Conservation (phyloP, 2,888 invertebrate genomes). For the Spodoptera picta region DNA sequence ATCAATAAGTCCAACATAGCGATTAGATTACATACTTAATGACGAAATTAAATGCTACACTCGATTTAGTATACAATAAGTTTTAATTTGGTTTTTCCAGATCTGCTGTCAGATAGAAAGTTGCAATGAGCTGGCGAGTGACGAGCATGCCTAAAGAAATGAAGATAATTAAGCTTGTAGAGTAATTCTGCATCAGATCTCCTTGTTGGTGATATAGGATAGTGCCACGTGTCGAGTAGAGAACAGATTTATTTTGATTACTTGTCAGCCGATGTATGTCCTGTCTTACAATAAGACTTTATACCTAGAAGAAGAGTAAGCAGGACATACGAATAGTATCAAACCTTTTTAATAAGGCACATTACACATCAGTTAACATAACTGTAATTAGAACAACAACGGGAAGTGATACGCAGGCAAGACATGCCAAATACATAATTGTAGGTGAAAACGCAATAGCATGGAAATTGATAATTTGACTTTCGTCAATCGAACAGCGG, state of each 20-base stretch:
- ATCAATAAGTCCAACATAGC: slow-evolving; percentile 11
- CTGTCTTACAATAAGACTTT: too few species aligned
- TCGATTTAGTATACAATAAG: not conserved
- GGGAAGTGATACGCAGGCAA: slow-evolving; percentile 18
- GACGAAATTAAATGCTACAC: slow-evolving; percentile 6
- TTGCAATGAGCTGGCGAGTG: too few species aligned
- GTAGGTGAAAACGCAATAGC: slow-evolving; percentile 35
- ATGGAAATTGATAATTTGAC: slow-evolving; percentile 38
- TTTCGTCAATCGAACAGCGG: slow-evolving; percentile 41
- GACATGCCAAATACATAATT: slow-evolving; percentile 20
- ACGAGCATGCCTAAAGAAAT: too few species aligned
- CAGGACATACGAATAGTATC: not conserved
- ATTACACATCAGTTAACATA: not conserved
- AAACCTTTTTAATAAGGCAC: not conserved
- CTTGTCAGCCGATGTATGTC: too few species aligned
- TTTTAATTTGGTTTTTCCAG: slow-evolving; percentile 3
- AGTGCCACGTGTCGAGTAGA: too few species aligned
- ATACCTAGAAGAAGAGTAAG: not conserved
- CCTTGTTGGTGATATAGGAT: too few species aligned
- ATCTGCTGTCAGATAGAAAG: too few species aligned
- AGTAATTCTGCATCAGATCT: too few species aligned
- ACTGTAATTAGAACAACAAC: slow-evolving; percentile 1
- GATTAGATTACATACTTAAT: slow-evolving; percentile 30
- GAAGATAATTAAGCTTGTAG: too few species aligned
- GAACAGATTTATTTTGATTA: too few species aligned